Percentiles rank a stretch among this genome's conserved stretches.
phyloP scores from a whole-genome alignment of 2,888 invertebrate species.

The Lamproptera curius region DNA sequence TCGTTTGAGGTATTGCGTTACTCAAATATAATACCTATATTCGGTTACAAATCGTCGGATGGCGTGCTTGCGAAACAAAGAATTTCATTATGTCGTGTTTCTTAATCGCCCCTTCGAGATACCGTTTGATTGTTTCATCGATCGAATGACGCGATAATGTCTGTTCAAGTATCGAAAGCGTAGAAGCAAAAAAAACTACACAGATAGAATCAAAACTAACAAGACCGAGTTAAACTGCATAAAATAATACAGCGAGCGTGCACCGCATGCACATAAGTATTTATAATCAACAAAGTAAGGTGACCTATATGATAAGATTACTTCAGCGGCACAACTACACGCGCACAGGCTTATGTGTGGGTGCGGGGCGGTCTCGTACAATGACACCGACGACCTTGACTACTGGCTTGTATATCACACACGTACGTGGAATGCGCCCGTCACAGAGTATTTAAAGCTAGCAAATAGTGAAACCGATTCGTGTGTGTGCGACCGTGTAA shows the following conservation, averaged over 20 bases:
- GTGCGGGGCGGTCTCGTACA: conserved; percentile 66
- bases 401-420: conserved; percentile 61
- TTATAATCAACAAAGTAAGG: conserved; percentile 73
- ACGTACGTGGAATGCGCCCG: conserved; percentile 57
- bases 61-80: conserved; percentile 16
- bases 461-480: conserved; percentile 46
- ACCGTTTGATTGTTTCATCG: neutral
- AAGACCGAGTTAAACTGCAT: too few relatives aligned
- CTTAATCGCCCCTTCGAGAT: conserved; percentile 1
- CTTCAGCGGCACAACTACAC: conserved; percentile 58
- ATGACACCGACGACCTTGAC: conserved; percentile 77
- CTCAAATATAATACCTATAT: neutral
- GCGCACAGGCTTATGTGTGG: conserved; percentile 49
- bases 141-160: neutral
- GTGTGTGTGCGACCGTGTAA: conserved; percentile 30
- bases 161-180: neutral
- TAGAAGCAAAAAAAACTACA: neutral
- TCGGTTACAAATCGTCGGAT: conserved; percentile 14
- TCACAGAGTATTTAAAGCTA: conserved; percentile 52
- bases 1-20: conserved; percentile 17
- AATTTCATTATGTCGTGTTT: conserved; percentile 4
- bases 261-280: conserved; percentile 36
- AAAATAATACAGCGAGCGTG: conserved; percentile 28
- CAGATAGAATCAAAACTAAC: too few relatives aligned
- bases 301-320: conserved; percentile 78